Conservation (phyloP, 2,797 vertebrate species). For the Decapterus maruadsi region DNA sequence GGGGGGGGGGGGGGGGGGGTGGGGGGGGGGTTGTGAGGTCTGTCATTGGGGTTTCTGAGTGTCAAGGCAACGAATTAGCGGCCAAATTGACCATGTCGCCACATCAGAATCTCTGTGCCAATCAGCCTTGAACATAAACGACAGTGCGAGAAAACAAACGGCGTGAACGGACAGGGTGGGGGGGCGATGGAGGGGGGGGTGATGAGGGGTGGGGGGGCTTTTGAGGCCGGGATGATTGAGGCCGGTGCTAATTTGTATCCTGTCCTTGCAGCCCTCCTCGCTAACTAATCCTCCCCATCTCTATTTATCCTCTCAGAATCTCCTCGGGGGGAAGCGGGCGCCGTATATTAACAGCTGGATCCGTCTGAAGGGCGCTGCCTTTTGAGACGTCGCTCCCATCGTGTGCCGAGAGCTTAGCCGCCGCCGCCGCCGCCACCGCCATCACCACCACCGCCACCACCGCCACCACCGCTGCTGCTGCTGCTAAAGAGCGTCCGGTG, state of each 20-base stretch:
- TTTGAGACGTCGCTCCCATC: slow-evolving; percentile 73
- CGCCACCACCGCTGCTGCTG: no score
- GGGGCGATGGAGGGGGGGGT: neutral
- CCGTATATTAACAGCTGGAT: slow-evolving; percentile 74
- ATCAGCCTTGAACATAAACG: slow-evolving; percentile 75
- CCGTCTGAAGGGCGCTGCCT: slow-evolving; percentile 75
- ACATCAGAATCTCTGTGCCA: slow-evolving; percentile 76
- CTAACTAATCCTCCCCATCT: slow-evolving; percentile 84
- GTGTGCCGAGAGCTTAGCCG: slow-evolving; percentile 71
- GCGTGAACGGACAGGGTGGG: slow-evolving; percentile 33
- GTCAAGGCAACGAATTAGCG: slow-evolving; percentile 72
- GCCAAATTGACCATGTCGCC: slow-evolving; percentile 82
- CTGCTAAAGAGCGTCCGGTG: slow-evolving; percentile 56
- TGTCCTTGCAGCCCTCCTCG: slow-evolving; percentile 71
- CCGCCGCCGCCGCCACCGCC: neutral
- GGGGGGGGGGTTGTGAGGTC: slow-evolving; percentile 13
- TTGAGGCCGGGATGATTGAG: slow-evolving; percentile 71
- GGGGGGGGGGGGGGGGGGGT: neutral
- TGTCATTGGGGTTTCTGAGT: slow-evolving; percentile 65
- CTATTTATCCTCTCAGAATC: slow-evolving; percentile 83
- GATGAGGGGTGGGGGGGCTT: neutral
- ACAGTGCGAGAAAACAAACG: slow-evolving; percentile 63
- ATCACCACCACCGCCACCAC: no score
- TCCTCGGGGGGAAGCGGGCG: slow-evolving; percentile 75
- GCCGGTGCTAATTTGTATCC: slow-evolving; percentile 82